These are phyloP conservation scores for Sphaerophoria taeniata DNA, from an alignment of 2,888 invertebrate species.

Conservation along the genomic window DNA sequence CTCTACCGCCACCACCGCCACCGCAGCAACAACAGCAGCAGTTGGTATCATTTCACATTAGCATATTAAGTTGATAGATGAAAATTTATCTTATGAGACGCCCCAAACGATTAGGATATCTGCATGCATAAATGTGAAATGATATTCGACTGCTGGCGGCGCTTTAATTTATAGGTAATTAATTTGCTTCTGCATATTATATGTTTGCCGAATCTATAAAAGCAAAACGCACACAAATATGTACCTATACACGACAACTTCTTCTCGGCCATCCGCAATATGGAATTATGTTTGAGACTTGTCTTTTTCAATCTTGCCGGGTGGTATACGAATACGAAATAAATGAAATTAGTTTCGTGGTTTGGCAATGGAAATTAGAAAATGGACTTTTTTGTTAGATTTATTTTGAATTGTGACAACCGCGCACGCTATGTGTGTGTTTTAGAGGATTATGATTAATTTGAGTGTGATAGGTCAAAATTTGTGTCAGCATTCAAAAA, in stretches of 20 bases:
- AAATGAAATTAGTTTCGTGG: conserved; percentile 27
- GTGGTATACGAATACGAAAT: conserved; percentile 17
- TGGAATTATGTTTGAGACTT: background rate
- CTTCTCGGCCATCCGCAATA: conserved; percentile 10
- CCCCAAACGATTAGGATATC: conserved; percentile 73
- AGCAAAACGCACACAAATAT: background rate
- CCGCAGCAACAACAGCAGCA: conserved; percentile 33
- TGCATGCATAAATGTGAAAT: conserved; percentile 68
- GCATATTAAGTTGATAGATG: conserved; percentile 74
- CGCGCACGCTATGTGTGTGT: background rate
- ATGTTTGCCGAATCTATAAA: background rate
- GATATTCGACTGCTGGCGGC: conserved; percentile 60
- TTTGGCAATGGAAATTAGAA: conserved; percentile 26
- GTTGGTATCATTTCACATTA: conserved; percentile 68
- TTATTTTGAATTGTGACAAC: background rate
- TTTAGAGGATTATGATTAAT: background rate
- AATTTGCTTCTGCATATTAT: conserved; percentile 48
- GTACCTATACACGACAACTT: conserved; percentile 40
- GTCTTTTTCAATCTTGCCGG: background rate
- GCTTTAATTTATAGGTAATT: conserved; percentile 70
- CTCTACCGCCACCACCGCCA: background rate
- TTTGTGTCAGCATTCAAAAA: background rate
- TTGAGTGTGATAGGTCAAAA: background rate
- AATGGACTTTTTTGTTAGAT: background rate
- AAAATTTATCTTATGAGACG: conserved; percentile 72